Conservation (phyloP, 2,797 vertebrate species). For the Pseudochirops corinnae region DNA sequence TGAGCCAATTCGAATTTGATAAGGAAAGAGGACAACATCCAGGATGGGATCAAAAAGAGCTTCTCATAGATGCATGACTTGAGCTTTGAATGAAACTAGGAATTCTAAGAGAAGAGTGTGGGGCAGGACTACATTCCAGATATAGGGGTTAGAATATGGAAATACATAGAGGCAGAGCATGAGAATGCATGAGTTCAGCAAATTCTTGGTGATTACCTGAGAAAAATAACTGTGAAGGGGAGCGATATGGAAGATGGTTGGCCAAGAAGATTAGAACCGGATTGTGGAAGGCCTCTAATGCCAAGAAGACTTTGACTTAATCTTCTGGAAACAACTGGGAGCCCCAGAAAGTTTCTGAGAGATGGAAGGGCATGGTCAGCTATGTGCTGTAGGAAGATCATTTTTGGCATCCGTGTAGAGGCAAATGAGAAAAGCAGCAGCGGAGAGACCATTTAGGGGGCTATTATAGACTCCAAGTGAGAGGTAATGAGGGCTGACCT, state of each 20-base stretch:
- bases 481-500: neutral
- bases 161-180: neutral
- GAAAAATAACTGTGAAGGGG: neutral
- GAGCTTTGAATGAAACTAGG: neutral
- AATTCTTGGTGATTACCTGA: neutral
- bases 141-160: neutral
- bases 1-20: neutral
- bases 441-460: neutral
- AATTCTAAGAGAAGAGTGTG: neutral
- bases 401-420: neutral
- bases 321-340: neutral
- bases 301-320: neutral
- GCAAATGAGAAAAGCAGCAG: neutral
- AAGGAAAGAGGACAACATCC: neutral
- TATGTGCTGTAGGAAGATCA: neutral
- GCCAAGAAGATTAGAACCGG: neutral
- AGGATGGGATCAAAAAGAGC: neutral
- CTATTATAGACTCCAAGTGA: neutral
- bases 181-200: neutral
- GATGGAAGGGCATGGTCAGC: neutral
- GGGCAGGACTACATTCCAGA: neutral
- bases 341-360: neutral
- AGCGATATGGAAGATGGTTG: neutral
- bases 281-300: neutral
- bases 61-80: neutral